Evolutionary conservation across 2,888 invertebrate genomes (phyloP).

Genomic region (Agriopis leucophaearia): DNA sequence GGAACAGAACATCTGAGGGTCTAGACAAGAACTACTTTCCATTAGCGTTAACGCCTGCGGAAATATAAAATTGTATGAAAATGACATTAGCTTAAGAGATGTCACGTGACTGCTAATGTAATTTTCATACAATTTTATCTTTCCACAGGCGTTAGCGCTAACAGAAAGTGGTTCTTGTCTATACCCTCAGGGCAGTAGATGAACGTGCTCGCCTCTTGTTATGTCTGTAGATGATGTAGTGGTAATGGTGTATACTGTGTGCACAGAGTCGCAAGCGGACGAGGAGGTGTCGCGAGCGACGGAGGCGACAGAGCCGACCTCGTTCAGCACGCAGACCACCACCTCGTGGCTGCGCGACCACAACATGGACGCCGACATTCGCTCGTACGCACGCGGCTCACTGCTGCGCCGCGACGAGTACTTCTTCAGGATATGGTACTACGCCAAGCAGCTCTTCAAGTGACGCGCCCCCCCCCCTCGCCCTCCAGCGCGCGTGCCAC

Average conservation of each 20-base stretch:
- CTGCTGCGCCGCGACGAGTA: slow-evolving; percentile 95
- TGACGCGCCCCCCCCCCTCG: slow-evolving; percentile 67
- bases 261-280: slow-evolving; percentile 75
- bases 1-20: too few species aligned
- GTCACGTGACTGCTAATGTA: too few species aligned
- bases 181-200: too few species aligned
- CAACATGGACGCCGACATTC: slow-evolving; percentile 97
- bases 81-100: too few species aligned
- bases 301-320: slow-evolving; percentile 92
- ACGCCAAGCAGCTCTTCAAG: slow-evolving; percentile 94
- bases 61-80: too few species aligned
- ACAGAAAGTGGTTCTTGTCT: too few species aligned
- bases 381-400: slow-evolving; percentile 95
- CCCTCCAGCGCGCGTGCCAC: slow-evolving; percentile 27
- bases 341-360: slow-evolving; percentile 97
- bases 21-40: too few species aligned
- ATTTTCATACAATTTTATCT: too few species aligned
- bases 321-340: slow-evolving; percentile 96
- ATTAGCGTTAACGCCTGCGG: too few species aligned
- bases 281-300: slow-evolving; percentile 82
- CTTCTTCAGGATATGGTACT: slow-evolving; percentile 97
- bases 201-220: too few species aligned
- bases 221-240: not conserved
- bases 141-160: too few species aligned
- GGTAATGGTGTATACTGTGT: slow-evolving; percentile 6